Base-by-base conservation (phyloP, 2,113 vertebrate genomes). In the Gila orcuttii region DNA sequence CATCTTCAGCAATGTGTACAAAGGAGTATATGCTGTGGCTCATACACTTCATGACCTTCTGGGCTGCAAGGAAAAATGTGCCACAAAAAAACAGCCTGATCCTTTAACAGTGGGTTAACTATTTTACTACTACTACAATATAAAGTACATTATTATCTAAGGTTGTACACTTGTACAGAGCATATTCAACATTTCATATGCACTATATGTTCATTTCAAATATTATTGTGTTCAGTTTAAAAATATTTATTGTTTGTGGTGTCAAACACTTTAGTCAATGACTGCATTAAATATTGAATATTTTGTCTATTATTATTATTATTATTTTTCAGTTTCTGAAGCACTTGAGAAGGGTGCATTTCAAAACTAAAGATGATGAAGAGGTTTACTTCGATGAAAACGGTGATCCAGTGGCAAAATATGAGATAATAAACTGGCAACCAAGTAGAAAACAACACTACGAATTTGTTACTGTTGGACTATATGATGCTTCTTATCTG, bases 341-440 rank as follows among this genome's bases (percentile, higher is more conserved):
- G n/a, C 87, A 86, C 11, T 87, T 94, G 15, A 81, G 21, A 90
- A 90, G 87, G 2, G 89, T 88, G 79, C 59, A 36, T 4, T 94
- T 94, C 76, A 91, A 86, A 89, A 94, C 93, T 10, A 95, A 94
- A 81, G 92, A 93, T 60, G 93, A 91, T 15, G 90, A 93, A n/a
- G 90, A 93, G 0, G 92, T 94, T 71, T 92, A 92, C 64, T 94
- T 94, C 42, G 88, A 94, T 89, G 88, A 91, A 21, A 88, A 93
- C 15, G 93, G 93, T 86, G 94, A 94, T 68, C 92, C 93, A 52
- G 71, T 90, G 57, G 94, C 92, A 83, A 93, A 92, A 77, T 94
- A 95, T 92, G 93, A 94, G 66, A 91, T 95, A 31, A 91, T 94
- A 62, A 94, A 93, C 86, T 94, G 94, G 93, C 93, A 94, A 82